phyloP scores from a whole-genome alignment of 1,140 invertebrate genomes.

The Heterodera carotae region DNA sequence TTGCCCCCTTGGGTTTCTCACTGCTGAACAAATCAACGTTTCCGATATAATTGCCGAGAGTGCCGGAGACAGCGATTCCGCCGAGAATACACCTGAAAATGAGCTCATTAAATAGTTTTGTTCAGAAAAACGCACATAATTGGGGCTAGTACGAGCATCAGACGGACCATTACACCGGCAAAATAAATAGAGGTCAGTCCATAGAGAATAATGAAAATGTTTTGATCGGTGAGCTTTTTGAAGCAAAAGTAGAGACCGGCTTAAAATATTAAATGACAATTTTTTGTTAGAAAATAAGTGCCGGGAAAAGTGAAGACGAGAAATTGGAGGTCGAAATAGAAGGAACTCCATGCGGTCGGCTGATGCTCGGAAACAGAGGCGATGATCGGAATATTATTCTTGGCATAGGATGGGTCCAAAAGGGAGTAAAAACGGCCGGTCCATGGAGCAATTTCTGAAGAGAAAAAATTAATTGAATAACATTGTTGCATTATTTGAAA shows the following conservation, averaged over 20 bases:
- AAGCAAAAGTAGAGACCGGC: constrained; percentile 98
- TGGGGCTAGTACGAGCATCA: constrained; percentile 95
- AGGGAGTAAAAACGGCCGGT: constrained; percentile 98
- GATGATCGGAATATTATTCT: constrained; percentile 98
- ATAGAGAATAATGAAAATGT: constrained; percentile 94
- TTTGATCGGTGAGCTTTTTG: constrained; percentile 92
- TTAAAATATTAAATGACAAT: constrained; percentile 33
- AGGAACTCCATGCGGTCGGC: constrained; percentile 88
- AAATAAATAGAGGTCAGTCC: constrained; percentile 97
- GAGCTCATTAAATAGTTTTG: no score
- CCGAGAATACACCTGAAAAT: constrained; percentile 93
- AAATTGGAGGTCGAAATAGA: constrained; percentile 95
- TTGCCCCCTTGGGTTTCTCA: constrained; percentile 28
- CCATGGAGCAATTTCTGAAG: constrained; percentile 86
- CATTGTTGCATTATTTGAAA: constrained; percentile 3
- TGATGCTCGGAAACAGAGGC: constrained; percentile 99
- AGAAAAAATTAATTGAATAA: neutral
- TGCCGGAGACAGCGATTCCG: constrained; percentile 86
- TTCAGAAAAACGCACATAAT: constrained; percentile 72
- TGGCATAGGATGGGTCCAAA: constrained; percentile 98
- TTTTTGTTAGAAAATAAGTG: constrained; percentile 51
- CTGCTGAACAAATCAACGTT: constrained; percentile 32
- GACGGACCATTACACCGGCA: constrained; percentile 93
- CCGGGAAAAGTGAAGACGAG: constrained; percentile 90
- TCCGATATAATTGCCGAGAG: constrained; percentile 46